Evolutionary conservation across 1,140 invertebrate genomes (phyloP), one percentile per base, ranked within the genome.

Genomic region (Ceratosolen solmsi): DNA sequence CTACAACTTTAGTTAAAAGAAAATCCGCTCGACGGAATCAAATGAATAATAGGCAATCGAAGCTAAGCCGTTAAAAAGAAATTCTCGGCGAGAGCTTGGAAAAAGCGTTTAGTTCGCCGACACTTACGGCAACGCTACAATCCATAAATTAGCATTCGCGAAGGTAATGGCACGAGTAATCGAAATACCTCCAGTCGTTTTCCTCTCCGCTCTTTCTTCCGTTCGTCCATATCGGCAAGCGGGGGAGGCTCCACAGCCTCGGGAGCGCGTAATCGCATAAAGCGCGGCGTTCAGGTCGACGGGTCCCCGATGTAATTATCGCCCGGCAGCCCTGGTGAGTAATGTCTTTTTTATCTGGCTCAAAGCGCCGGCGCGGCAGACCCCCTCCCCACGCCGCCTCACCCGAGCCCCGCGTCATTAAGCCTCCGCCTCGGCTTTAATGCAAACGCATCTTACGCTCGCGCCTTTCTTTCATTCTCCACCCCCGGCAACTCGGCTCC

Each of bases 261-360:
- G 65, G 38, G 33, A 30, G 13, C 70, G 54, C n/a, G 63, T 73
- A 82, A 82, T 80, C 78, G 54, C 63, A 51, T 41, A 68, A 36
- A 54, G 41, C 41, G 25, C 38, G 13, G 49, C 77, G 63, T 54
- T 25, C 63, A 60, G 73, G 51, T 56, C 46, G 71, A 54, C 49
- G 65, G 25, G 82, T 84, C 84, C 82, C 82, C 80, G 60, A 80
- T 83, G 84, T 86, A 87, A 87, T 87, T 86, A 86, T 85, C 84
- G 58, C 80, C 27, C 78, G 72, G 33, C 27, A 22, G 60, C 72
- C 56, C 81, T 82, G 51, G 83, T 88, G 87, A 89, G 84, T 89
- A 89, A 89, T 89, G 87, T 86, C 82, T 86, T 89, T 89, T 89
- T 88, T 89, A 89, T 89, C 87, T 86, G 84, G 22, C 60, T 82